These are phyloP conservation scores for Cyaniris semiargus DNA, from an alignment of 2,888 invertebrate species.

Conservation along the genomic window DNA sequence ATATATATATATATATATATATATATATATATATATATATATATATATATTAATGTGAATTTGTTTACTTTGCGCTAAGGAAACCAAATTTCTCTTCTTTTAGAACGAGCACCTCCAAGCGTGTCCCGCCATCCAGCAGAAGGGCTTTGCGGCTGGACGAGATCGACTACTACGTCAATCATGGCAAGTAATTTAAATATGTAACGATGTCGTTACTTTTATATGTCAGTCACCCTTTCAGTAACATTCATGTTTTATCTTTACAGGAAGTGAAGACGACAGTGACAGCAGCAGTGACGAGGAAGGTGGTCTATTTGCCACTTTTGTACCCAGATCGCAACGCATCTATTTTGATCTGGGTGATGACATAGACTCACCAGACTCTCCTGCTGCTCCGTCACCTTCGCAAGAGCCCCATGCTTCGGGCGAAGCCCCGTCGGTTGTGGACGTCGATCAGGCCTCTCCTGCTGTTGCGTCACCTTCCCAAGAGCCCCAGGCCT, in stretches of 20 bases:
- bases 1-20: too few relatives aligned
- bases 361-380: conserved; percentile 19
- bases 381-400: conserved; percentile 14
- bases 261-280: background rate
- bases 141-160: background rate
- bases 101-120: background rate
- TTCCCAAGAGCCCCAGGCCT: conserved; percentile 12
- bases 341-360: conserved; percentile 26
- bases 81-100: background rate
- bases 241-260: background rate
- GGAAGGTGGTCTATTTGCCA: background rate
- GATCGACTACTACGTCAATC: background rate
- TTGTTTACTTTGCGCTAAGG: background rate
- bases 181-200: background rate
- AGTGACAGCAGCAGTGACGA: background rate
- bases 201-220: background rate
- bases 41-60: background rate
- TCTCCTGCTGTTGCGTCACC: conserved; percentile 24
- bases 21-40: too few relatives aligned
- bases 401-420: conserved; percentile 5
- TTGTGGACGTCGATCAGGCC: conserved; percentile 13
- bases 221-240: background rate
- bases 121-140: background rate
- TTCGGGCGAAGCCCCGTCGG: background rate
- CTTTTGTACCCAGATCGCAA: conserved; percentile 6